phyloP scores from a whole-genome alignment of 2,888 invertebrate genomes.

The Leptogaster cylindrica region DNA sequence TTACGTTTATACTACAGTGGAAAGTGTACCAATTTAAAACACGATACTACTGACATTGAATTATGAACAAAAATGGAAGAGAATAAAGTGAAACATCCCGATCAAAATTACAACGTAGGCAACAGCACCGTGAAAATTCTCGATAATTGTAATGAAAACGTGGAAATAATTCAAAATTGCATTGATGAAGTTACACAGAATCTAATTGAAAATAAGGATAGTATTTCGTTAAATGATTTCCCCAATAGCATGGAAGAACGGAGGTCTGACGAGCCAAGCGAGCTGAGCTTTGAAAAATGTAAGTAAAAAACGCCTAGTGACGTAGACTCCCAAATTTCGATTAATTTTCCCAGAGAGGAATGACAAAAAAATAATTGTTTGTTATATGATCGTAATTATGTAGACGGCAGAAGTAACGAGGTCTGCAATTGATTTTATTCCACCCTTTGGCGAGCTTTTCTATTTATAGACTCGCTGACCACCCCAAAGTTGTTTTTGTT shows the following conservation, averaged over 20 bases:
- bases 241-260: slow-evolving; percentile 39
- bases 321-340: background rate
- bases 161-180: slow-evolving; percentile 26
- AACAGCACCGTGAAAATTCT: slow-evolving; percentile 27
- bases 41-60: background rate
- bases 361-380: too few relatives aligned
- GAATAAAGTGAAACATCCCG: slow-evolving; percentile 35
- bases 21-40: too few relatives aligned
- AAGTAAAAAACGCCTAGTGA: slow-evolving; percentile 50
- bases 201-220: background rate
- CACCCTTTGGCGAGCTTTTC: background rate
- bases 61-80: slow-evolving; percentile 40
- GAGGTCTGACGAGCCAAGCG: slow-evolving; percentile 63
- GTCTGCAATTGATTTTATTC: background rate
- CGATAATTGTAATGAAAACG: slow-evolving; percentile 13
- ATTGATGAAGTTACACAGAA: slow-evolving; percentile 11
- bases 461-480: slow-evolving; percentile 3
- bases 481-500: too few relatives aligned
- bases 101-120: slow-evolving; percentile 42
- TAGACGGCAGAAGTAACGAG: background rate
- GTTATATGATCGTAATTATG: too few relatives aligned
- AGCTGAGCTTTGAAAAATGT: slow-evolving; percentile 76
- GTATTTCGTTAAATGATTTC: slow-evolving; percentile 2
- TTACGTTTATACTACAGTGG: too few relatives aligned
- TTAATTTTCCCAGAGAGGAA: too few relatives aligned